phyloP scores from a whole-genome alignment of 2,888 invertebrate species.

The Scaptomyza polygonia region DNA sequence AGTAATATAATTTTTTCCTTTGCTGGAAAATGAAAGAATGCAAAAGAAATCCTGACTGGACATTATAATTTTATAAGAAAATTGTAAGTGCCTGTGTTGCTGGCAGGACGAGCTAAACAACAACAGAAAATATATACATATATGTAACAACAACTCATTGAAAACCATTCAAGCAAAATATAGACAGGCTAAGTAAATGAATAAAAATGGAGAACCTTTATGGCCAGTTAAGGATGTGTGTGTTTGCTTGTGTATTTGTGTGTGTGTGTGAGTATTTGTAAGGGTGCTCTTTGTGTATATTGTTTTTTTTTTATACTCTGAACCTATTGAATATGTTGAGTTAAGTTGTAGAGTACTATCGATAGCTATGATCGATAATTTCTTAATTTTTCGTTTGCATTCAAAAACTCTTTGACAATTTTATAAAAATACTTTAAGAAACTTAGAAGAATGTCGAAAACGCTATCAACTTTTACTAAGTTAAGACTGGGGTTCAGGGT shows the following conservation, averaged over 20 bases:
- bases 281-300: slow-evolving; percentile 27
- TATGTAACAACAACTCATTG: slow-evolving; percentile 55
- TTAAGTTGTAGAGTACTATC: background rate
- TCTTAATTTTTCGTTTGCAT: background rate
- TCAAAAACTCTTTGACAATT: background rate
- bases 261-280: slow-evolving; percentile 21
- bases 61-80: slow-evolving; percentile 78
- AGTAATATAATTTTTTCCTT: slow-evolving; percentile 57
- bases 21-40: slow-evolving; percentile 43
- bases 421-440: no score
- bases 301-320: background rate
- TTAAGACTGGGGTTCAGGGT: background rate
- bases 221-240: slow-evolving; percentile 18
- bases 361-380: background rate
- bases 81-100: slow-evolving; percentile 65
- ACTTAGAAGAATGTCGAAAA: no score
- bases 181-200: slow-evolving; percentile 25
- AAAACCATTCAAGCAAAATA: slow-evolving; percentile 53
- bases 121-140: slow-evolving; percentile 21
- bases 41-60: slow-evolving; percentile 54
- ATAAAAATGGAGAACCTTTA: slow-evolving; percentile 21
- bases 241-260: slow-evolving; percentile 19
- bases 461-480: background rate
- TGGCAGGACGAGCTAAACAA: slow-evolving; percentile 25
- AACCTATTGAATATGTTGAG: background rate